A percentile compares a stretch with the other conserved stretches of the same genome.
These are phyloP conservation scores for Penaeus chinensis DNA, from an alignment of 1,140 invertebrate genomes.

Conservation along the genomic window DNA sequence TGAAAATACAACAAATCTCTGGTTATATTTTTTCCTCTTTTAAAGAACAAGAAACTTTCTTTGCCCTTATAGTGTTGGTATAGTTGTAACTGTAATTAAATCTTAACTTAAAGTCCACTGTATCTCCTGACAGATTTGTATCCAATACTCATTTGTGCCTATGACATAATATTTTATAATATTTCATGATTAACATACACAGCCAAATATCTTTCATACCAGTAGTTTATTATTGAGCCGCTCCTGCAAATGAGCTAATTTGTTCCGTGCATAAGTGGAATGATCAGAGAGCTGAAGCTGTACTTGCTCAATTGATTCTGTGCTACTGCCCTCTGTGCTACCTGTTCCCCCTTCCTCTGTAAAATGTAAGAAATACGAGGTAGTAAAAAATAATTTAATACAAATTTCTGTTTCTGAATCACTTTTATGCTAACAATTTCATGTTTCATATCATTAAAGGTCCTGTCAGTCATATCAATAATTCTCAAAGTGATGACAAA, in stretches of 20 bases:
- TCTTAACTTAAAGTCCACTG: too few species aligned
- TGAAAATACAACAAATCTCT: too few species aligned
- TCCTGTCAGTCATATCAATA: neutral
- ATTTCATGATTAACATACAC: too few species aligned
- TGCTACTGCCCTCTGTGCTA: slow-evolving; percentile 25
- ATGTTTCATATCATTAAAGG: neutral
- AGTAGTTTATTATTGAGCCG: slow-evolving; percentile 82
- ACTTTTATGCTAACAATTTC: neutral
- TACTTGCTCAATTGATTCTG: slow-evolving; percentile 47
- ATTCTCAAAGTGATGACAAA: slow-evolving; percentile 30
- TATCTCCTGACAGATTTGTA: too few species aligned
- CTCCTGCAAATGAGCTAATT: slow-evolving; percentile 84
- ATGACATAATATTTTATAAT: too few species aligned
- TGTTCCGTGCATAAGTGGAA: slow-evolving; percentile 84
- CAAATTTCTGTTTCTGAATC: neutral
- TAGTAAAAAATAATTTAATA: slow-evolving; percentile 10
- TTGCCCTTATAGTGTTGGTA: too few species aligned
- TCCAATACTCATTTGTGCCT: too few species aligned
- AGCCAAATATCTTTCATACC: slow-evolving; percentile 66
- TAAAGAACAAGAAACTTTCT: too few species aligned
- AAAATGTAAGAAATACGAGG: slow-evolving; percentile 16
- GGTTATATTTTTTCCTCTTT: too few species aligned
- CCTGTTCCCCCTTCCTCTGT: slow-evolving; percentile 34
- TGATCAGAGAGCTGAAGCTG: slow-evolving; percentile 74
- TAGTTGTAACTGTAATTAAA: too few species aligned